Conservation (phyloP, 1,140 invertebrate species). For the Heliconius nattereri region DNA sequence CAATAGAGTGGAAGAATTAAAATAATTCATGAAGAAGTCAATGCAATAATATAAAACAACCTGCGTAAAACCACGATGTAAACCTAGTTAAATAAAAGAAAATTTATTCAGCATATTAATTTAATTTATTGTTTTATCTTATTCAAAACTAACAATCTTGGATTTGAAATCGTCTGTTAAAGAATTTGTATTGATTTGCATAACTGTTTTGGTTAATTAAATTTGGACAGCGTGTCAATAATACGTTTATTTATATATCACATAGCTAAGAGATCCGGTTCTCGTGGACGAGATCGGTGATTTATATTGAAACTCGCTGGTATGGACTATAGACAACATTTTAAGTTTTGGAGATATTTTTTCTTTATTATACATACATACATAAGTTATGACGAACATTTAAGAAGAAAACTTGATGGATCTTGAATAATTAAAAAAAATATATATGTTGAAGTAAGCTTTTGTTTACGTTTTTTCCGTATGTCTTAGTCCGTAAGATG, state of each 20-base stretch:
- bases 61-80: not conserved
- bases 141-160: slow-evolving; percentile 15
- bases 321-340: not conserved
- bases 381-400: too few species aligned
- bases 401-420: not conserved
- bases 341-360: not conserved
- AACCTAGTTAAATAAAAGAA: too few species aligned
- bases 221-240: slow-evolving; percentile 12
- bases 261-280: slow-evolving; percentile 9
- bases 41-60: not conserved
- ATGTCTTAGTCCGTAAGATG: too few species aligned
- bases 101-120: not conserved
- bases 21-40: too few species aligned
- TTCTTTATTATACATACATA: not conserved
- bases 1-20: too few species aligned
- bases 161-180: slow-evolving; percentile 26
- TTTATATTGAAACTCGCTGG: not conserved
- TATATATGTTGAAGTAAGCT: not conserved
- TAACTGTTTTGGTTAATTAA: slow-evolving; percentile 30
- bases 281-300: not conserved
- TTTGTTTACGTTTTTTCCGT: not conserved
- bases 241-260: slow-evolving; percentile 8
- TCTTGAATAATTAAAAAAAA: not conserved
- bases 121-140: slow-evolving; percentile 27
- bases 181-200: slow-evolving; percentile 25